Evolutionary conservation across 2,113 vertebrate species (phyloP), one percentile per base, ranked within the genome.

Genomic region (Nibea albiflora): DNA sequence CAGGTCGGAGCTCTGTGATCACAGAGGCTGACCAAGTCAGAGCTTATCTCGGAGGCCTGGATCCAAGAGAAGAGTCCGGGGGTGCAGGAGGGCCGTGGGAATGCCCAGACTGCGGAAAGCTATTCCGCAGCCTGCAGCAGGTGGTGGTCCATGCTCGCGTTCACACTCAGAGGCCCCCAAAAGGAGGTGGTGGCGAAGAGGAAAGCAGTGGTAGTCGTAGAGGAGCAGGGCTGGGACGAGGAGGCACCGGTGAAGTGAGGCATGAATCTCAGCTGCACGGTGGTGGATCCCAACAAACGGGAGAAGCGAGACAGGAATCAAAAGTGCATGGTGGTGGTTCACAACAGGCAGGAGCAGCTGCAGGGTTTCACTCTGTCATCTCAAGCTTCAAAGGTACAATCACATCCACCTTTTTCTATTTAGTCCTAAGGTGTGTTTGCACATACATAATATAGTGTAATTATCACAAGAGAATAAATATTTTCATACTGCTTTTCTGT

Each of bases 81-180:
- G 85, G 80, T 24, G 67, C 75, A 0, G 91, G 89, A 39, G 91
- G 93, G 1, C 90, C 95, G 0, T 95, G 95, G 95, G 95, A 95
- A 87, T 96, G 95, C 73, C 95, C 95, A 0, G 95, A 95, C 79
- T 96, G 95, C 6, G 95, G 95, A 44, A 95, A 95, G 84, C 89
- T 95, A 1, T 96, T 96, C 83, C 92, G 94, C 66, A 94, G 92
- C 68, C 83, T 95, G 63, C 95, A 96, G 85, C 94, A 95, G 86
- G 93, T 94, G 49, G 93, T 95, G 63, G 94, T 92, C 12, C 95
- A 96, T 16, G 93, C 94, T 64, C 93, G 94, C 0, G 94, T 95
- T 68, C 95, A 95, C 61, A 78, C 87, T 68, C 93, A 94, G 75
- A 90, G 92, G 81, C 87, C 90, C 3, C 93, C 85, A 24, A 95